phyloP scores from a whole-genome alignment of 2,888 invertebrate genomes.

The Callimorpha dominula region DNA sequence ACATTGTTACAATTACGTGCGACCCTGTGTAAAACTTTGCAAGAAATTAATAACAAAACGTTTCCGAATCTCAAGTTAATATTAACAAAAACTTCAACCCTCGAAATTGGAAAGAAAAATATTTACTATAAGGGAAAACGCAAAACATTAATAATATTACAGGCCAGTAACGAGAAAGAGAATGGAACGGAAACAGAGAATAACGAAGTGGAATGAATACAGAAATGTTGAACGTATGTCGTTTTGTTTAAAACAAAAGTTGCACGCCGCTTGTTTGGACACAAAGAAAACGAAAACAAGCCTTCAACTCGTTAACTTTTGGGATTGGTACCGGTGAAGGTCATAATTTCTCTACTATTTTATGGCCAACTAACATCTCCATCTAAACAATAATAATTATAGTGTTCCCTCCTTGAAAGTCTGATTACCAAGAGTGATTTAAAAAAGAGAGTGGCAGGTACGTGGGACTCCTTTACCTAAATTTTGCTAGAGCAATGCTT shows the following conservation, averaged over 20 bases:
- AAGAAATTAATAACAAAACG: conserved; percentile 6
- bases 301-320: too few relatives aligned
- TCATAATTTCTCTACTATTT: background rate
- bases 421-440: background rate
- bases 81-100: conserved; percentile 7
- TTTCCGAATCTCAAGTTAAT: conserved; percentile 7
- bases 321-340: too few relatives aligned
- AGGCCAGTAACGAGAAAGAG: background rate
- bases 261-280: background rate
- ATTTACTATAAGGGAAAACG: background rate
- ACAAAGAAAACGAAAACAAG: background rate
- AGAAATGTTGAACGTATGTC: background rate
- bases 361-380: background rate
- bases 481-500: too few relatives aligned
- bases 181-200: background rate
- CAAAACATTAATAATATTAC: background rate
- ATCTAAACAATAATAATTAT: background rate
- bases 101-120: conserved; percentile 9
- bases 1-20: background rate
- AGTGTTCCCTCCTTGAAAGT: background rate
- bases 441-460: background rate
- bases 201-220: background rate
- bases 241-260: background rate
- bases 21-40: background rate
- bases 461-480: too few relatives aligned